Conservation (phyloP, 1,140 invertebrate species). For the Philopotamus ludificatus region DNA sequence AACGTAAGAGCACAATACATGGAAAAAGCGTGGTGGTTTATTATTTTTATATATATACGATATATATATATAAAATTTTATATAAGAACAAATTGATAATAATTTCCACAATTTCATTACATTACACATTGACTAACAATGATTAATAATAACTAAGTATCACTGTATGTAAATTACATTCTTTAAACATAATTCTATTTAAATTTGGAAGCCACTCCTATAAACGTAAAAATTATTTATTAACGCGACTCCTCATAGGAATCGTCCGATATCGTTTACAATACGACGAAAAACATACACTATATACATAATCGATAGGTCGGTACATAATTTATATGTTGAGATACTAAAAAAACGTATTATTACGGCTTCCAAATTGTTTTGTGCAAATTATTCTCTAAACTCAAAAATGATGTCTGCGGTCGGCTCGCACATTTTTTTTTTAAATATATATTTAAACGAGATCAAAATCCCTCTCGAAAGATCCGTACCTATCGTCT, state of each 20-base stretch:
- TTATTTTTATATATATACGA: too few species aligned
- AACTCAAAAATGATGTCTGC: too few species aligned
- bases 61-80: constrained; percentile 2
- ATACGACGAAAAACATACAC: too few species aligned
- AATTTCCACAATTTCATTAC: constrained; percentile 1
- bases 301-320: too few species aligned
- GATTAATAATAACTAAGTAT: not conserved
- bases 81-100: constrained; percentile 1
- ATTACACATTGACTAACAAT: constrained; percentile 26
- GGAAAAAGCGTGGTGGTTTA: constrained; percentile 7
- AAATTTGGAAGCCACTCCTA: constrained; percentile 23
- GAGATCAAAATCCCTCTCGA: constrained; percentile 40
- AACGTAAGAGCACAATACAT: constrained; percentile 14
- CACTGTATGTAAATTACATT: not conserved
- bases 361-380: constrained; percentile 19
- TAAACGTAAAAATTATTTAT: too few species aligned
- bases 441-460: constrained; percentile 29
- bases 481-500: constrained; percentile 38
- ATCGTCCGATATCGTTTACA: too few species aligned
- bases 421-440: constrained; percentile 12
- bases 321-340: too few species aligned
- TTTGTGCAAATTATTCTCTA: constrained; percentile 16
- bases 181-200: not conserved
- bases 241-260: too few species aligned
- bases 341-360: too few species aligned